phyloP scores from a whole-genome alignment of 2,797 vertebrate genomes.

The Eulemur albifrons region DNA sequence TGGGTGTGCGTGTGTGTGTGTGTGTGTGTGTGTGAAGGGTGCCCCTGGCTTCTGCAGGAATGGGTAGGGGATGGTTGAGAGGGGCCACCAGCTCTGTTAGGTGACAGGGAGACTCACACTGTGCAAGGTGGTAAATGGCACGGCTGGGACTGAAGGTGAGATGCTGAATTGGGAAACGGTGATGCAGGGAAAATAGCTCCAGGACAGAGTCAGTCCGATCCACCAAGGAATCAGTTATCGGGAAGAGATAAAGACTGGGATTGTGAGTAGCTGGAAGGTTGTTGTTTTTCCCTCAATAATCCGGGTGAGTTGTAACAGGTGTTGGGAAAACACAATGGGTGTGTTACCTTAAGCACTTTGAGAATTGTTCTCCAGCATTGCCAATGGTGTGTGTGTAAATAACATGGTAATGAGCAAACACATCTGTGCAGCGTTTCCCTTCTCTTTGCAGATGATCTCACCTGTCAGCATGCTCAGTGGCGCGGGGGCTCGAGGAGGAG shows the following conservation, averaged over 20 bases:
- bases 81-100: neutral
- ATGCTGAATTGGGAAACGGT: fast-evolving
- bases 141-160: neutral
- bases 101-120: neutral
- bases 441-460: neutral
- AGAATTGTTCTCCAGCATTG: fast-evolving
- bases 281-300: neutral
- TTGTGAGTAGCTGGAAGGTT: neutral
- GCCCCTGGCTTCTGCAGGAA: neutral
- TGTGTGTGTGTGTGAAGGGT: neutral
- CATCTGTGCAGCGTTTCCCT: neutral
- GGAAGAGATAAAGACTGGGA: neutral
- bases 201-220: neutral
- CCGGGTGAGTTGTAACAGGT: neutral
- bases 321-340: neutral
- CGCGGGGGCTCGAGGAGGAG: fast-evolving
- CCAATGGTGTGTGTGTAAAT: too few relatives aligned
- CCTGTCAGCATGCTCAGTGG: neutral
- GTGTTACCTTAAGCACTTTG: fast-evolving
- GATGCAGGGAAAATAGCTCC: neutral
- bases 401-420: neutral
- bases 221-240: neutral
- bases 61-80: neutral
- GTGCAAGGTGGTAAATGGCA: too few relatives aligned
- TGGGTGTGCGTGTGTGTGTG: neutral